Evolutionary conservation across 2,888 invertebrate genomes (phyloP), one percentile per base, ranked within the genome.

Genomic region (Tryphoninae sp.): DNA sequence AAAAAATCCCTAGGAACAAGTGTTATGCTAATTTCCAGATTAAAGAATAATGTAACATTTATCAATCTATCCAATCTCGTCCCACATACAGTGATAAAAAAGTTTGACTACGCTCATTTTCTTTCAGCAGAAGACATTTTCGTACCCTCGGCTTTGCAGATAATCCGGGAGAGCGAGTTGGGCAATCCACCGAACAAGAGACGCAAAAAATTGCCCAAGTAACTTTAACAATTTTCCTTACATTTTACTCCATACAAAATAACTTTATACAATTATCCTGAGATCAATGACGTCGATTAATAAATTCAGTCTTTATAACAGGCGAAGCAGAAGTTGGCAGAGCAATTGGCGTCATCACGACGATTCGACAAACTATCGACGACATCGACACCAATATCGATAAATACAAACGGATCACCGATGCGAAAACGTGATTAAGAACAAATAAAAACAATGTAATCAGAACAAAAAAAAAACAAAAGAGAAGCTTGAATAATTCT

Each of bases 141-240:
- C 75, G 88, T 91, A 76, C 91, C 91, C 61, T 91, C 91, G 42
- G 89, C 91, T 42, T 87, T 91, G 78, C 91, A 91, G 86, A 91
- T 91, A 79, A 89, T 91, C 64, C 88, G 89, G 22, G 90, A 91
- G 75, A 90, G 89, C 78, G 91, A 91, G 81, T 85, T 90, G 9
- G 89, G 88, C 26, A 87, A 87, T 83, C 87, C 87, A 13, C 82
- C 89, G 51, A 91, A 91, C 83, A 91, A 90, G 84, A 89, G 91
- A 81, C 90, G 90, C 84, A 92, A 92, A 88, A 93, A 92, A 87
- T 89, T 92, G 83, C 90, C 92, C 84, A 92, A 92, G 93, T 93
- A 89, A 91, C 68, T 19, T 16, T 16, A 19, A 53, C 55, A 4
- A 9, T 45, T 26, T n/a, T 64, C 64, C 11, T n/a, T n/a, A 8